phyloP scores from a whole-genome alignment of 1,140 invertebrate species.

The Cylas formicarius region DNA sequence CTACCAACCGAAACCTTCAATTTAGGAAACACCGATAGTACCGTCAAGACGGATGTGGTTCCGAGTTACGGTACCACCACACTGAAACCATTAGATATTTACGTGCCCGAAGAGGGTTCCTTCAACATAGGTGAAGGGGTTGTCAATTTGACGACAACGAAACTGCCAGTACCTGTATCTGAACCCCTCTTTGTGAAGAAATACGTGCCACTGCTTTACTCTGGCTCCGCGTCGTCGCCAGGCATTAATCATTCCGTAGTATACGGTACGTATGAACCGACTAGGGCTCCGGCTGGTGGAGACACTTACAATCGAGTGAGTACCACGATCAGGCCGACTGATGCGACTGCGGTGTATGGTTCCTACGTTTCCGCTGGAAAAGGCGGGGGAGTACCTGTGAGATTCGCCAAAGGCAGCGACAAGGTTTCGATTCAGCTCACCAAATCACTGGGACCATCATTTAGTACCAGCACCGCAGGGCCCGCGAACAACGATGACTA shows the following conservation, averaged over 20 bases:
- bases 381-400: slow-evolving; percentile 16
- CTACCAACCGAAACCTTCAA: slow-evolving; percentile 20
- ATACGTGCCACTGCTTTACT: slow-evolving; percentile 13
- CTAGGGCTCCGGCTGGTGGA: slow-evolving; percentile 7
- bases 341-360: slow-evolving; percentile 13
- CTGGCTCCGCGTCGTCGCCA: slow-evolving; percentile 10
- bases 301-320: no score
- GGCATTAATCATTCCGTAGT: slow-evolving; percentile 22
- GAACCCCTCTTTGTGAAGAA: slow-evolving; percentile 21
- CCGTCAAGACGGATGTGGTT: slow-evolving; percentile 10
- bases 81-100: slow-evolving; percentile 1
- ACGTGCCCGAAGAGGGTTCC: slow-evolving; percentile 13
- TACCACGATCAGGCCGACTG: slow-evolving; percentile 16
- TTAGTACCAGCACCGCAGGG: neutral
- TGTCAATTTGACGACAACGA: neutral
- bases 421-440: slow-evolving; percentile 21
- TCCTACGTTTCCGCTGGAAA: neutral
- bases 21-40: slow-evolving; percentile 19
- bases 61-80: slow-evolving; percentile 4
- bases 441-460: slow-evolving; percentile 10
- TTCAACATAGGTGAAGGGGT: slow-evolving; percentile 10
- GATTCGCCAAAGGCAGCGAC: slow-evolving; percentile 17
- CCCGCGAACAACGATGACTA: slow-evolving; percentile 4
- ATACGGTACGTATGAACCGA: slow-evolving; percentile 23
- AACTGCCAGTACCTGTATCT: slow-evolving; percentile 10